phyloP scores from a whole-genome alignment of 2,797 vertebrate species.

The Thripadectes ignobilis region DNA sequence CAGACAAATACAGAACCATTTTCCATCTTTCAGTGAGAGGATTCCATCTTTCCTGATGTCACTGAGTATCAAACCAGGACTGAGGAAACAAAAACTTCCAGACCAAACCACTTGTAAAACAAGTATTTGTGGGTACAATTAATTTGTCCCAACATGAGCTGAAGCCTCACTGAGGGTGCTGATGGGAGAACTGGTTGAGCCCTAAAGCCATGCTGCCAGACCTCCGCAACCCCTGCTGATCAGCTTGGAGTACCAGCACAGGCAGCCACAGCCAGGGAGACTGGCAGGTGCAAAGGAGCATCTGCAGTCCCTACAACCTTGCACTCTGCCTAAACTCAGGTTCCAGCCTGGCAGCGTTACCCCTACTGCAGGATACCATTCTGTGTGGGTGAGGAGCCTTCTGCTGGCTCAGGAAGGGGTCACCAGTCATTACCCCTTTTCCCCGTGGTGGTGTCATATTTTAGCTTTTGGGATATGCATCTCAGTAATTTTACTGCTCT shows the following conservation, averaged over 20 bases:
- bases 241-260: not conserved
- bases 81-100: not conserved
- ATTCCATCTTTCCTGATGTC: not conserved
- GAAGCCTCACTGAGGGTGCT: not conserved
- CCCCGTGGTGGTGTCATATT: not conserved
- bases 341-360: not conserved
- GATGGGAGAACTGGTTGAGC: not conserved
- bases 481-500: not conserved
- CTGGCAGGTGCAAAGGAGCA: not conserved
- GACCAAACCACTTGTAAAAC: not conserved
- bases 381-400: not conserved
- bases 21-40: not conserved
- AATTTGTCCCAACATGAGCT: not conserved
- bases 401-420: rapidly evolving
- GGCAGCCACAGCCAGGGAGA: not conserved
- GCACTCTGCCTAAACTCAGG: not conserved
- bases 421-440: not conserved
- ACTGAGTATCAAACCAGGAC: not conserved
- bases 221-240: not conserved
- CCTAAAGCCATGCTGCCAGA: not conserved
- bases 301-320: not conserved
- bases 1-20: not conserved
- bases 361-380: not conserved
- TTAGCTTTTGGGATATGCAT: not conserved
- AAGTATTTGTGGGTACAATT: not conserved